phyloP scores from a whole-genome alignment of 2,888 invertebrate genomes.

The Caenorhabditis virilis region DNA sequence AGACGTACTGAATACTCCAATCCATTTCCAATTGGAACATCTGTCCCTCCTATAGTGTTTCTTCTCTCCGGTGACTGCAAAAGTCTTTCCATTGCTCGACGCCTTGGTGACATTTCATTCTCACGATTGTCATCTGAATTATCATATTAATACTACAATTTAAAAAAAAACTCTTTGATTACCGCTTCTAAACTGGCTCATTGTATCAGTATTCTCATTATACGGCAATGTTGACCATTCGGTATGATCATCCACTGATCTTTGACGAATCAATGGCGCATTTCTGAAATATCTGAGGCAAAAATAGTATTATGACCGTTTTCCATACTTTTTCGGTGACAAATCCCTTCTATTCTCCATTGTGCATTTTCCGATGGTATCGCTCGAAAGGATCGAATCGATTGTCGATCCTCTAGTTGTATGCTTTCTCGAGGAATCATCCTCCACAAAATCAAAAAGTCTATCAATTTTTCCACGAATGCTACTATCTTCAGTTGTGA shows the following conservation, averaged over 20 bases:
- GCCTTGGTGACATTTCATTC: too few species aligned
- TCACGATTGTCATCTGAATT: too few species aligned
- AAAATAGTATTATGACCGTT: not conserved
- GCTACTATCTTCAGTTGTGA: constrained; percentile 23
- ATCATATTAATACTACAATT: too few species aligned
- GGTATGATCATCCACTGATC: not conserved
- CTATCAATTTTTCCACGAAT: constrained; percentile 35
- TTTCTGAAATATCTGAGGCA: not conserved
- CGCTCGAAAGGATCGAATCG: constrained; percentile 7
- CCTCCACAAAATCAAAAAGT: constrained; percentile 35
- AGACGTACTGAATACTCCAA: constrained; percentile 13
- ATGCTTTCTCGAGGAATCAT: constrained; percentile 8
- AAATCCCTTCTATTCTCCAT: too few species aligned
- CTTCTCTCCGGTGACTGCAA: constrained; percentile 13
- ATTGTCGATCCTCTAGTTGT: not conserved
- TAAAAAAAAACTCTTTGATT: too few species aligned
- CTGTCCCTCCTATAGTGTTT: constrained; percentile 11
- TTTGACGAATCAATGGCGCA: constrained; percentile 1
- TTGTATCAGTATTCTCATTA: not conserved
- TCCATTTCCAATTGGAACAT: constrained; percentile 9
- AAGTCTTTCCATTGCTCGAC: not conserved
- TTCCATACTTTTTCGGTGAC: not conserved
- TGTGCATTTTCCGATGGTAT: constrained; percentile 11
- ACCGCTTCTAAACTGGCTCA: not conserved
- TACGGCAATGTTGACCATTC: constrained; percentile 4